phyloP scores from a whole-genome alignment of 2,888 invertebrate species.

The Glaucopsyche alexis region DNA sequence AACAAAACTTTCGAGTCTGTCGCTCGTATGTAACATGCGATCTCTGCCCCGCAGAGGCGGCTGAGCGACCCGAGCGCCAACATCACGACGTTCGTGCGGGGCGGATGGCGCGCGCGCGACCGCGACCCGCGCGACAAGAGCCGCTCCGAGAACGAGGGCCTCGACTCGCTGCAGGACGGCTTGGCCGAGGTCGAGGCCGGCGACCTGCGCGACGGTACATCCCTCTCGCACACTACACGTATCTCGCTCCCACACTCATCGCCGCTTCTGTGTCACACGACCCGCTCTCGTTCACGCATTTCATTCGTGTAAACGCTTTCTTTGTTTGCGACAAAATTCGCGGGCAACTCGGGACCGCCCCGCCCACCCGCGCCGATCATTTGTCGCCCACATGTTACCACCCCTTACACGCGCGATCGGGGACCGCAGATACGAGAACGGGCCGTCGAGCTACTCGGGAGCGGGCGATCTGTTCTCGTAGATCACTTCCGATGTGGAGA shows the following conservation, averaged over 20 bases:
- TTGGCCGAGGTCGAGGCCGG: conserved; percentile 96
- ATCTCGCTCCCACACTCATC: conserved; percentile 10
- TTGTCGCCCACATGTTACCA: background rate
- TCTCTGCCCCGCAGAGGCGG: conserved; percentile 79
- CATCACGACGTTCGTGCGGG: conserved; percentile 89
- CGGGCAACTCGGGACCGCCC: background rate
- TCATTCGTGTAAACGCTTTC: conserved; percentile 18
- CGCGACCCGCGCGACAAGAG: conserved; percentile 84
- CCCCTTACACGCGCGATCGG: conserved; percentile 9
- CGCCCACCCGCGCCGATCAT: conserved; percentile 12
- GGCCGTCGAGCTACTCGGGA: conserved; percentile 10
- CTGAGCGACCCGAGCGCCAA: conserved; percentile 97
- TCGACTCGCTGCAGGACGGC: conserved; percentile 91
- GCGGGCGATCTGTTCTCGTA: conserved; percentile 4
- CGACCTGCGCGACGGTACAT: conserved; percentile 92
- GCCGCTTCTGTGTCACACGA: conserved; percentile 21
- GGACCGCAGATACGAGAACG: background rate
- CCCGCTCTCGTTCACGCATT: conserved; percentile 20
- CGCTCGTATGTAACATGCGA: background rate
- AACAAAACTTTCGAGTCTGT: background rate
- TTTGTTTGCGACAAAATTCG: background rate
- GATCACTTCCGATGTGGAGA: background rate
- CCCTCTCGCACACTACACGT: background rate
- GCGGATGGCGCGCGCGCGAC: conserved; percentile 87
- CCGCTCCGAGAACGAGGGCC: conserved; percentile 94